These are phyloP conservation scores for Myotis vivesi DNA, from an alignment of 2,797 vertebrate species.

Conservation along the genomic window DNA sequence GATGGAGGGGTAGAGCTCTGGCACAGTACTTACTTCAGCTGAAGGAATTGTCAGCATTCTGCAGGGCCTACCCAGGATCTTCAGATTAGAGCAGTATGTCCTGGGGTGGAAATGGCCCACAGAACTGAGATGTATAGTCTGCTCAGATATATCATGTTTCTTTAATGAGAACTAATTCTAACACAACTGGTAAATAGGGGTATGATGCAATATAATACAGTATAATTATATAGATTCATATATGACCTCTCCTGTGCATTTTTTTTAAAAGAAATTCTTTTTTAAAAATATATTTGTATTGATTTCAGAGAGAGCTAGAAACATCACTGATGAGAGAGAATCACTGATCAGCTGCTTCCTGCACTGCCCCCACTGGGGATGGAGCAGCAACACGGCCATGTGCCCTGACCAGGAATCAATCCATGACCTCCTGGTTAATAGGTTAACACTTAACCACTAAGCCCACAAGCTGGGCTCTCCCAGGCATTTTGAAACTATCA, in stretches of 20 bases:
- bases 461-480: not conserved
- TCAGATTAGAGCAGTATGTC: not conserved
- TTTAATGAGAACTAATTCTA: conserved; percentile 11
- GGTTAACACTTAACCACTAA: too few relatives aligned
- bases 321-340: too few relatives aligned
- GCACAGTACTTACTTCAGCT: too few relatives aligned
- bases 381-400: too few relatives aligned
- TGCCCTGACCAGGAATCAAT: too few relatives aligned
- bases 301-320: too few relatives aligned
- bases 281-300: too few relatives aligned
- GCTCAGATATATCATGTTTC: not conserved
- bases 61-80: not conserved
- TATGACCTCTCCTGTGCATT: not conserved
- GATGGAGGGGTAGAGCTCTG: not conserved
- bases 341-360: too few relatives aligned
- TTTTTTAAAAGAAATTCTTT: too few relatives aligned
- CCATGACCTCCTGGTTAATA: too few relatives aligned
- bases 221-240: not conserved
- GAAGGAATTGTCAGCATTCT: not conserved
- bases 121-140: not conserved
- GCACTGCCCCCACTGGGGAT: too few relatives aligned
- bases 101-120: not conserved
- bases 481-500: not conserved
- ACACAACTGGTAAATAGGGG: not conserved
- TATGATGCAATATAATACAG: not conserved